Base-by-base conservation (phyloP, 2,888 invertebrate species). In the Drosophila nigritarsus region DNA sequence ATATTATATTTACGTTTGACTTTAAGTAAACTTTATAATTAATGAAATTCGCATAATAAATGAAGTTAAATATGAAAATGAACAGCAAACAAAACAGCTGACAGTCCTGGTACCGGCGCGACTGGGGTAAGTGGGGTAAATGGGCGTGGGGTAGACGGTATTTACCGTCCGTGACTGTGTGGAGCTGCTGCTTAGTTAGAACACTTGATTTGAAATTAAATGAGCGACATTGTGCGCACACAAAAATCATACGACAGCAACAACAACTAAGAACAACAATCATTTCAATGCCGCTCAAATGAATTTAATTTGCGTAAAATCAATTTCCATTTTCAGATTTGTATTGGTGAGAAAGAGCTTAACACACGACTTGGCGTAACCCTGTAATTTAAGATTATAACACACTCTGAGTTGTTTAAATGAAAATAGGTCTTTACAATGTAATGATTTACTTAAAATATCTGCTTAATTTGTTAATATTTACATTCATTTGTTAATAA, bases 41-140 rank as follows among this genome's bases (percentile, higher is more conserved):
- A 87, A 88, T 83, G 82, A 75, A 75, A 87, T 87, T 80, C 82
- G 89, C 85, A 86, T 86, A 86, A 89, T 82, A 89, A 86, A 86
- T 84, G 74, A 85, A 78, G 76, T 88, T 82, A 86, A 85, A 85
- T 81, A 83, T 83, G 84, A 86, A 87, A 87, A 88, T 87, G 59
- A 85, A 88, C 80, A 78, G 78, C 80, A 83, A 84, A 85, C 83
- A 84, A 58, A 63, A 53, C 80, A 75, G 67, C 60, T 75, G 54
- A 18, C 55, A 49, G 53, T 42, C 30, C 8, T 8, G 36, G 27
- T 13, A 20, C 20, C 40, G 27, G 11, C 20, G 13, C 45, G 8
- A 29, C 49, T 13, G 15, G n/a, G 38, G 6, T 29, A 6, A 8
- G 30, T 38, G 7, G 48, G 38, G 8, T 24, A 6, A 8, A 24